Evolutionary conservation across 2,797 vertebrate genomes (phyloP), one percentile per base, ranked within the genome.

Genomic region (Periparus ater): DNA sequence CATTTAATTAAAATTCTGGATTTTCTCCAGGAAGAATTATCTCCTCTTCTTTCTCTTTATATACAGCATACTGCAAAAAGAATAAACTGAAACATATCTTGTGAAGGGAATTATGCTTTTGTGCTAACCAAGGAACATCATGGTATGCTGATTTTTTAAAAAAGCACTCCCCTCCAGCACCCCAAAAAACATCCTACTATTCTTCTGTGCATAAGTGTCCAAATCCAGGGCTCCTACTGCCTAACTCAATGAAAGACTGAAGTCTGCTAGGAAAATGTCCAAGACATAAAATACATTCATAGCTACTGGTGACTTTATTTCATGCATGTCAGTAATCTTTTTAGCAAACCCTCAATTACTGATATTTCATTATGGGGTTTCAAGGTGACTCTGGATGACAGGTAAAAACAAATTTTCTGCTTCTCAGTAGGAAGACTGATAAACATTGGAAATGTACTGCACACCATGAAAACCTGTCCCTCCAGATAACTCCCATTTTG

Each of bases 1-100:
- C 17, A 71, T 82, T 92, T 91, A 85, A 93, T 93, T 87, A 93
- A 85, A 42, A 85, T 67, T 53, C 45, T 91, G 81, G 83, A 87
- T 91, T 76, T 91, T 88, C 45, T 92, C 91, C 94, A 95, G 38
- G 36, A 83, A 72, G 23, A 82, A 23, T 83, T 89, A 67, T 47
- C 30, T 92, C 58, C 66, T 80, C 53, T 71, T 85, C 36, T 73
- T 76, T 77, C 57, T 79, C 27, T 83, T 80, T 42, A 48, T 42
- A 29, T 15, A 60, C 21, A 67, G 45, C 21, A 53, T 53, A 53
- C 11, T 50, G 36, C 26, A 57, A 47, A 73, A 80, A 80, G 38
- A 74, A 70, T 32, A 79, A 79, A 71, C 47, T 85, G 54, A 67
- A 91, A 42, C 6, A n/a, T 8, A 90, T 12, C 11, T 74, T 63